phyloP scores from a whole-genome alignment of 2,797 vertebrate species.

The Pseudochaenichthys georgianus region DNA sequence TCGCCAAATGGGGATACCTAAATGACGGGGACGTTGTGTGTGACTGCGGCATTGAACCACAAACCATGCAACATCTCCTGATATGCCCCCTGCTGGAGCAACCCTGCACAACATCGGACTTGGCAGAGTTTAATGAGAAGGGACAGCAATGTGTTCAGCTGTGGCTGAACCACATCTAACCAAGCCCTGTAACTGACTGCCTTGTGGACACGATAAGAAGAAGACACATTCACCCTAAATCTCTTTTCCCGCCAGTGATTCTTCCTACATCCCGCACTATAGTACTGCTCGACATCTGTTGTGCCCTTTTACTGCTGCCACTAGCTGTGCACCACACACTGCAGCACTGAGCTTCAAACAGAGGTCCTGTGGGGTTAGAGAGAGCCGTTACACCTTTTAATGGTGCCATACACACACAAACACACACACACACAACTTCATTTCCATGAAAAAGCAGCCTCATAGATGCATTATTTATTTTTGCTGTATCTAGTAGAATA shows the following conservation, averaged over 20 bases:
- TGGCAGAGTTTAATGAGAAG: no score
- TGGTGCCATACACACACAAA: background rate
- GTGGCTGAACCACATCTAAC: no score
- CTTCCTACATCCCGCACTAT: background rate
- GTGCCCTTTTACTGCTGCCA: slow-evolving; percentile 22
- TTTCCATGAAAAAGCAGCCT: slow-evolving; percentile 10
- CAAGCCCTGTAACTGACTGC: no score
- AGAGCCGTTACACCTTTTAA: slow-evolving; percentile 37
- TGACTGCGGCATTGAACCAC: no score
- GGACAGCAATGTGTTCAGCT: no score
- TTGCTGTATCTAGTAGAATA: slow-evolving; percentile 10
- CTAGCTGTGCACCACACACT: slow-evolving; percentile 11
- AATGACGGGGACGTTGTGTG: no score
- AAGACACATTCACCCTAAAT: no score
- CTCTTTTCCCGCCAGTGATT: background rate
- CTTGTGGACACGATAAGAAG: no score
- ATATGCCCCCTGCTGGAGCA: no score
- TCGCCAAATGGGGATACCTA: no score
- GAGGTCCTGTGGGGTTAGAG: slow-evolving; percentile 24
- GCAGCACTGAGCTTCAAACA: slow-evolving; percentile 36
- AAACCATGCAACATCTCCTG: no score
- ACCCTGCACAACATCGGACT: no score
- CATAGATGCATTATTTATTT: slow-evolving; percentile 32
- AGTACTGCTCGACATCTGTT: slow-evolving; percentile 27
- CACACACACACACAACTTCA: slow-evolving; percentile 5